phyloP scores from a whole-genome alignment of 2,888 invertebrate genomes.

The Sceliomorpha sp. region DNA sequence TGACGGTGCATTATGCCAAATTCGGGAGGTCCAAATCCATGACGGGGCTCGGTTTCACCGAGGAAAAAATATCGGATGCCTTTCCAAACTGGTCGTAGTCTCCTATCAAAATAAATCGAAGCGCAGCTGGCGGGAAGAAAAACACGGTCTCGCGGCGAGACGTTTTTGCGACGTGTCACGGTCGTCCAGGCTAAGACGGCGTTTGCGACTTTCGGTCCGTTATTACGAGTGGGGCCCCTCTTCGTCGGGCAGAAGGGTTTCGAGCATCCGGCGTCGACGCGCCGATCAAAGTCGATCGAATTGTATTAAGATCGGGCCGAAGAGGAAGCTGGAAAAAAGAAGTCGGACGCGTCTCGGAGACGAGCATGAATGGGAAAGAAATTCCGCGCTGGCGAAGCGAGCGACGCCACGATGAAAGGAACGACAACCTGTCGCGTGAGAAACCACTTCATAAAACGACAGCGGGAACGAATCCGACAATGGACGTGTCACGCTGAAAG shows the following conservation, averaged over 20 bases:
- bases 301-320: conserved; percentile 41
- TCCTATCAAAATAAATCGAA: conserved; percentile 53
- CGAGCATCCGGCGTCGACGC: conserved; percentile 48
- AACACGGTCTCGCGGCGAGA: conserved; percentile 45
- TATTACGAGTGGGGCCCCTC: conserved; percentile 39
- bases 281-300: conserved; percentile 51
- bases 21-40: conserved; percentile 29
- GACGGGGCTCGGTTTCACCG: conserved; percentile 15
- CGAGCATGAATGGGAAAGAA: conserved; percentile 33
- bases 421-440: conserved; percentile 5
- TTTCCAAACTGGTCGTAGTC: conserved; percentile 19
- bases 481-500: too few species aligned
- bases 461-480: neutral
- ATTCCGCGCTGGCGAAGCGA: conserved; percentile 21
- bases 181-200: conserved; percentile 40
- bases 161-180: conserved; percentile 52
- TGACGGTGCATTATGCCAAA: conserved; percentile 34
- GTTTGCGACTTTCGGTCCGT: conserved; percentile 34
- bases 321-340: conserved; percentile 24
- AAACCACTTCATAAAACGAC: conserved; percentile 3
- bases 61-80: conserved; percentile 31
- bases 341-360: conserved; percentile 25
- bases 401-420: conserved; percentile 8
- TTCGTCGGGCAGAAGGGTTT: conserved; percentile 19
- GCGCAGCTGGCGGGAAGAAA: conserved; percentile 47